Base-by-base conservation (phyloP, 1,140 invertebrate species). In the Mya arenaria region DNA sequence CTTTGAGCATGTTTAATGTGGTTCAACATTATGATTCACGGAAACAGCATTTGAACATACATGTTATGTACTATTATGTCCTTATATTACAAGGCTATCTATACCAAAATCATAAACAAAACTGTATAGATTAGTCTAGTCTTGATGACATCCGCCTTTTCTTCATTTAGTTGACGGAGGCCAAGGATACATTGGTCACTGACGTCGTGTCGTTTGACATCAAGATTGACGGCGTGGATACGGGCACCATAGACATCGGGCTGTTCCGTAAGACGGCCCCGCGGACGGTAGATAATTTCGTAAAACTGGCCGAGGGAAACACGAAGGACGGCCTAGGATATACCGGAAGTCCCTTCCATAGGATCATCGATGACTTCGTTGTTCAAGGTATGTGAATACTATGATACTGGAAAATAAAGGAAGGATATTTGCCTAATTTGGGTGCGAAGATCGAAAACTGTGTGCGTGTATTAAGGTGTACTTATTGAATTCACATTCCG, bases 341-440 rank as follows among this genome's bases (percentile, higher is more conserved):
- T 63, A 73, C 52, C 58, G 87, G 86, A 25, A 84, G 65, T 36
- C 79, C 75, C 72, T 85, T 88, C 44, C 87, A 88, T 68, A 73
- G 87, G 48, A 71, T 88, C 55, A 88, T 88, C 37, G 55, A 84
- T 8, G 80, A 87, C 37, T 88, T 88, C 52, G 86, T 88, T 86
- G 73, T 88, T 52, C 87, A 88, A 84, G 87, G 87, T 86, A 81
- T n/a, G n/a, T n/a, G n/a, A n/a, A n/a, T n/a, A n/a, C n/a, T n/a
- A n/a, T n/a, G n/a, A n/a, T n/a, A n/a, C n/a, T n/a, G n/a, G n/a
- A n/a, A n/a, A n/a, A n/a, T n/a, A n/a, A n/a, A n/a, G n/a, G n/a
- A n/a, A n/a, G n/a, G n/a, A n/a, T n/a, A n/a, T n/a, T n/a, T n/a
- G n/a, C n/a, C n/a, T n/a, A 71, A 17, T 66, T 25, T 60, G 17